Base-by-base conservation (phyloP, 2,113 vertebrate genomes). In the Climacteris rufus region DNA sequence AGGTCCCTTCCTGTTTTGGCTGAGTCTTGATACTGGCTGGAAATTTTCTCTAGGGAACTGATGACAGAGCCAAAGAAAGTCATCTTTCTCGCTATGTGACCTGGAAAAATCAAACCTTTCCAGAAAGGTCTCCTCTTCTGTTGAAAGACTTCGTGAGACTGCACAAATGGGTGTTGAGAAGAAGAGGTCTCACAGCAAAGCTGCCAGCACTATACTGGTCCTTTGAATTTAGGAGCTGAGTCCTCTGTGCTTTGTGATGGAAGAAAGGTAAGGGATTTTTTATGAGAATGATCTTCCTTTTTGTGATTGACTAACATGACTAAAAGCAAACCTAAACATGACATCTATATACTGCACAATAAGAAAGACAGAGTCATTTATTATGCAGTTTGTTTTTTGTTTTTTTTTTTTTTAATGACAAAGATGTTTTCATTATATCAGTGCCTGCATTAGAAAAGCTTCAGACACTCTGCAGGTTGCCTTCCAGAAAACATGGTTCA, bases 291-390 rank as follows among this genome's bases (percentile, higher is more conserved):
- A 42, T 80, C n/a, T 82, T 25, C 15, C 18, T 76, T 66, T 40
- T 44, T 72, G 44, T 84, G 18, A 56, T 76, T 84, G 82, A 63
- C 28, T 65, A 53, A 78, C 9, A 25, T 10, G 14, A 75, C 28
- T 80, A 49, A 95, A 95, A 74, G 10, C 47, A 90, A 92, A 75
- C 15, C 25, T 84, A 44, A 65, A 61, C 15, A 37, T 45, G 33
- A 17, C 4, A 64, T 31, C 25, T 59, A 4, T n/a, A 84, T 16
- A n/a, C 47, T 50, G 15, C 37, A 39, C 0, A 0, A 5, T 37
- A 80, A 70, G 57, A 92, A 87, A 49, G 24, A 80, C 25, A 65
- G 18, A 94, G 35, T 44, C 23, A 65, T 11, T 3, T 6, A 11
- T 33, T 87, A 49, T 6, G 24, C 60, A 37, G n/a, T 11, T 63